phyloP scores from a whole-genome alignment of 1,140 invertebrate genomes.

The Panagrolaimus sp. region DNA sequence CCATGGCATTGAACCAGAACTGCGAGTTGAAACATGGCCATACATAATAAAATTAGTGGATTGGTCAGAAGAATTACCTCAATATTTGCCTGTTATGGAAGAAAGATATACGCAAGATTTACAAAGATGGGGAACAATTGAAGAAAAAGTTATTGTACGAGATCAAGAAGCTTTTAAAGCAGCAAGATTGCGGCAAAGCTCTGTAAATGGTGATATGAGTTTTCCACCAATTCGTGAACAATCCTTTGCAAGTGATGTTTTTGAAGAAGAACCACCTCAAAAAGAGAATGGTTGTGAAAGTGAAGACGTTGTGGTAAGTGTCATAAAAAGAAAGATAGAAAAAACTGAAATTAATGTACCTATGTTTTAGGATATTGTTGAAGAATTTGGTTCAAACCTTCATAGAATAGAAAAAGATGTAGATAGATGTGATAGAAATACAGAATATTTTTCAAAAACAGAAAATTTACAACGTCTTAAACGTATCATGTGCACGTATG shows the following conservation, averaged over 20 bases:
- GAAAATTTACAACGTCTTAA: conserved; percentile 85
- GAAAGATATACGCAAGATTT: conserved; percentile 68
- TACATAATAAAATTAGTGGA: conserved; percentile 66
- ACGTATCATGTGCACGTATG: conserved; percentile 91
- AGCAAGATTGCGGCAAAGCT: conserved; percentile 35
- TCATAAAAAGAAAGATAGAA: not conserved
- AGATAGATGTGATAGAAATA: conserved; percentile 84
- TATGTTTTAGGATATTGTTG: conserved; percentile 28
- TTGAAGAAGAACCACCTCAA: conserved; percentile 37
- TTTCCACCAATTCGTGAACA: conserved; percentile 33
- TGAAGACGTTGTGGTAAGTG: conserved; percentile 19
- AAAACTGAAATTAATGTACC: no score
- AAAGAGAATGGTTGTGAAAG: conserved; percentile 20
- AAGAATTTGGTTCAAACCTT: conserved; percentile 74
- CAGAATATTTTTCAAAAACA: conserved; percentile 75
- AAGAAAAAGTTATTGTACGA: conserved; percentile 77
- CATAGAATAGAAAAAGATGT: conserved; percentile 94
- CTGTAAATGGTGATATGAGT: conserved; percentile 26
- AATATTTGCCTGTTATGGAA: conserved; percentile 69
- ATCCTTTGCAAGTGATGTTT: conserved; percentile 52
- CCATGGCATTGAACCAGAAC: conserved; percentile 72
- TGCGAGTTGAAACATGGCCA: conserved; percentile 67
- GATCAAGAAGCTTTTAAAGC: conserved; percentile 65
- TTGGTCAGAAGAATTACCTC: conserved; percentile 68
- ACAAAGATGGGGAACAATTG: conserved; percentile 83